Percentiles rank a stretch among this genome's conserved stretches.
Conservation (phyloP, 2,888 invertebrate species). For the Tetropium fuscum region DNA sequence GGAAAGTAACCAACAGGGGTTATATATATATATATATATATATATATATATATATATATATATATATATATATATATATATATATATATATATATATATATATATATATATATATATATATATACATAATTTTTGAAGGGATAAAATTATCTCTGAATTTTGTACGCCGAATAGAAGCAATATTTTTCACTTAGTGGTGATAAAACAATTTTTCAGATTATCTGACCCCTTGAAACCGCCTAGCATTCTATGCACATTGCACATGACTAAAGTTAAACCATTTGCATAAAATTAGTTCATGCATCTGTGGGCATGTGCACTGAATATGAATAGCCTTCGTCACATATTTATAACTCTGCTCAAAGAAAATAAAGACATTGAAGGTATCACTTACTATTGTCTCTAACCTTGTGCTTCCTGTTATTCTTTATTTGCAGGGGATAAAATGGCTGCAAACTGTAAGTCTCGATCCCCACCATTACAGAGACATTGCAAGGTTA, state of each 20-base stretch:
- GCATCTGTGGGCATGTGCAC: conserved; percentile 29
- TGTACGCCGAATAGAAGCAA: no score
- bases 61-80: no score
- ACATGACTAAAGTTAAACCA: conserved; percentile 9
- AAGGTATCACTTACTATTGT: conserved; percentile 33
- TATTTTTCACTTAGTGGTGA: no score
- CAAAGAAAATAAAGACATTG: conserved; percentile 20
- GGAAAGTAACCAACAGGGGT: no score
- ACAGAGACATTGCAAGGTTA: conserved; percentile 26
- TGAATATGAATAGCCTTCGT: conserved; percentile 30
- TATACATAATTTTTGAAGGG: no score
- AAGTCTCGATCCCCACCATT: conserved; percentile 17
- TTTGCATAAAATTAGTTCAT: conserved; percentile 26
- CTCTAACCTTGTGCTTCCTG: conserved; percentile 32
- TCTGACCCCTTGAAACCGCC: no score
- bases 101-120: no score
- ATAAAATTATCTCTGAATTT: no score
- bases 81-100: no score
- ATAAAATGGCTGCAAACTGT: conserved; percentile 15
- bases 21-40: no score
- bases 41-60: no score
- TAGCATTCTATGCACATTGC: conserved; percentile 12
- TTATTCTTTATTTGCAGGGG: conserved; percentile 19
- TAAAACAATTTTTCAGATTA: no score
- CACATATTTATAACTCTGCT: conserved; percentile 21